phyloP scores from a whole-genome alignment of 2,113 vertebrate species.

The Centrocercus urophasianus region DNA sequence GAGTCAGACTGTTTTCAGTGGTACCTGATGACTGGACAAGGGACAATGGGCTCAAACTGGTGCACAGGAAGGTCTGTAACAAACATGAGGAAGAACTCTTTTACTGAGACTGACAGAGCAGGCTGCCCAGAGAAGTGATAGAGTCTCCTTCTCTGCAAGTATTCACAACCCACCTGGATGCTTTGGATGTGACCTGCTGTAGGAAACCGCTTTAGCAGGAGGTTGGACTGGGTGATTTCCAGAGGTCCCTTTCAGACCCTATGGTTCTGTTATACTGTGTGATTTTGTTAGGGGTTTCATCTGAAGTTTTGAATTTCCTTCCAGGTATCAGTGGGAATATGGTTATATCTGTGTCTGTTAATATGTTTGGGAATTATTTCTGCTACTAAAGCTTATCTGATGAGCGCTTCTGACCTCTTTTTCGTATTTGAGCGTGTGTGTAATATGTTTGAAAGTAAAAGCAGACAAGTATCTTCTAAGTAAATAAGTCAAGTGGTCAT shows the following conservation, averaged over 20 bases:
- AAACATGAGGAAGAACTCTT: neutral
- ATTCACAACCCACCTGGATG: too few relatives aligned
- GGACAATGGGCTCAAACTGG: neutral
- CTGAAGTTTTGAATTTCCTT: neutral
- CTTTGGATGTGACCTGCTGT: neutral
- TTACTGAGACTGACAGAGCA: neutral
- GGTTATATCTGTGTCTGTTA: neutral
- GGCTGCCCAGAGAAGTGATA: neutral
- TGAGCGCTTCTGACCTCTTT: neutral
- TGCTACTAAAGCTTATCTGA: neutral
- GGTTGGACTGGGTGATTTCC: neutral
- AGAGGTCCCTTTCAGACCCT: neutral
- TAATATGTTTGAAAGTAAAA: neutral
- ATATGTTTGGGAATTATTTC: neutral
- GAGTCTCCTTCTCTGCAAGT: neutral
- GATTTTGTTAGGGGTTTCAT: neutral
- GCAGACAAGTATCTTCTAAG: neutral
- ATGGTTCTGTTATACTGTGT: neutral
- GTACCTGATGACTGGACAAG: neutral
- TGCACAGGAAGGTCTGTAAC: neutral
- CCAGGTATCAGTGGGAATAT: neutral
- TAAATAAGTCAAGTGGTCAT: neutral
- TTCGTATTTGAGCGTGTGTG: fast-evolving
- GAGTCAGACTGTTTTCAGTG: neutral
- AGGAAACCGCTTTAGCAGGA: neutral